These are phyloP conservation scores for Mellilla xanthometata DNA, from an alignment of 2,888 invertebrate species.

Conservation along the genomic window DNA sequence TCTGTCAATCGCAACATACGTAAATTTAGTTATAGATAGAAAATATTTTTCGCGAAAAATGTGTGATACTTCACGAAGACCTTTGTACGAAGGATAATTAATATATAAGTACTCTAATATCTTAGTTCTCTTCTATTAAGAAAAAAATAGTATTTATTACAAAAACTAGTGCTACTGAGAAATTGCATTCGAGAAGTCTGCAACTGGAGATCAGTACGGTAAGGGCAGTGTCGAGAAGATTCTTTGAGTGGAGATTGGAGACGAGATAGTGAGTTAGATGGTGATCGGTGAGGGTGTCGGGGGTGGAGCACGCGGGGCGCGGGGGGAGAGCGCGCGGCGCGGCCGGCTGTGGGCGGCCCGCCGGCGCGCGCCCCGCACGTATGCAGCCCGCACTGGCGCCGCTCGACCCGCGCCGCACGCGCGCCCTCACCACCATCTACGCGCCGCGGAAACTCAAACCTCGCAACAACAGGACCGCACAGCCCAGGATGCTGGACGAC, in stretches of 20 bases:
- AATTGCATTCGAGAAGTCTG: too few species aligned
- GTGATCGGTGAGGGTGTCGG: slow-evolving; percentile 11
- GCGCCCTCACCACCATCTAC: slow-evolving; percentile 74
- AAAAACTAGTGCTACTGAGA: too few species aligned
- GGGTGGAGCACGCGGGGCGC: slow-evolving; percentile 27
- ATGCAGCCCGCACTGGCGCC: slow-evolving; percentile 74
- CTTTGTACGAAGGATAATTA: too few species aligned
- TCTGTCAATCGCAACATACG: too few species aligned
- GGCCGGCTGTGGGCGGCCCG: slow-evolving; percentile 66
- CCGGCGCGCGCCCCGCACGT: slow-evolving; percentile 57
- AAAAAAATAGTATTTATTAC: too few species aligned
- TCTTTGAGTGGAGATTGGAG: too few species aligned
- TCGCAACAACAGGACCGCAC: slow-evolving; percentile 66
- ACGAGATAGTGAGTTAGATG: slow-evolving; percentile 6
- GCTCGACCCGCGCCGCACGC: slow-evolving; percentile 64
- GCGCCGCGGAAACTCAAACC: slow-evolving; percentile 69
- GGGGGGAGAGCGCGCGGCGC: slow-evolving; percentile 39
- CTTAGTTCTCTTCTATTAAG: too few species aligned
- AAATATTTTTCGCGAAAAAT: too few species aligned
- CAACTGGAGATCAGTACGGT: too few species aligned
- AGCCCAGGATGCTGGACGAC: slow-evolving; percentile 70
- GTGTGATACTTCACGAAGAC: too few species aligned
- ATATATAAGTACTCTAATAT: too few species aligned
- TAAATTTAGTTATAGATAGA: too few species aligned
- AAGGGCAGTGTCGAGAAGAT: slow-evolving; percentile 36